Base-by-base conservation (phyloP, 2,113 vertebrate species). In the Monopterus albus region DNA sequence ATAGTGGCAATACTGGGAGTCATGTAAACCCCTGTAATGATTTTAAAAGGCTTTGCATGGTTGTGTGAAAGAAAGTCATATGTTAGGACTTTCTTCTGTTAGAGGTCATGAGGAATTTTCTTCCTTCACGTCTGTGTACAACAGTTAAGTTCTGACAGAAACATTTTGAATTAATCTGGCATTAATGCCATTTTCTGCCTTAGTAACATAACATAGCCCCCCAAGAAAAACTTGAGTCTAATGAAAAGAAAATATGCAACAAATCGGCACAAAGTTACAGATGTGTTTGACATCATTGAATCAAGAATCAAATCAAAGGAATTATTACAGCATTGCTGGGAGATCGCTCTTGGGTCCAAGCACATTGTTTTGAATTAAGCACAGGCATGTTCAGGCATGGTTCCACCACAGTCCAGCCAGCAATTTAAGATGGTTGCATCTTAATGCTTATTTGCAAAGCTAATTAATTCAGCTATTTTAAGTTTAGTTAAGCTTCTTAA, bases 221-320 rank as follows among this genome's bases (percentile, higher is more conserved):
- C n/a, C n/a, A 68, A 66, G 47, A 63, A 66, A 46, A 47, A 86
- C 77, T 38, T 21, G 57, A 75, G 78, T 56, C 45, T 74, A 72
- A 82, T 83, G n/a, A 69, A 86, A 40, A 75, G 75, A 64, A 72
- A 88, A 83, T 80, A 83, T 73, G 39, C 18, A 63, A 8, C 6
- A 28, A 57, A 63, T 62, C 63, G 64, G 53, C 49, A 31, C 29
- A 72, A 71, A 84, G 71, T 81, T 59, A 67, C 29, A 70, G 67
- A 81, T 65, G 56, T 75, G 46, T 81, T 87, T 86, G 65, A 86
- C 84, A 77, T 75, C 17, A 15, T 23, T 31, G 47, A 61, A 77
- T 79, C 80, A 60, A 60, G 31, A 81, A 60, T 49, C 78, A 49
- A 78, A 40, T 45, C 72, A 43, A 61, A 59, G 31, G 23, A 75